Percentiles rank a stretch among this genome's conserved stretches.
These are phyloP conservation scores for Tethea ocularis DNA, from an alignment of 2,888 invertebrate species.

Conservation along the genomic window DNA sequence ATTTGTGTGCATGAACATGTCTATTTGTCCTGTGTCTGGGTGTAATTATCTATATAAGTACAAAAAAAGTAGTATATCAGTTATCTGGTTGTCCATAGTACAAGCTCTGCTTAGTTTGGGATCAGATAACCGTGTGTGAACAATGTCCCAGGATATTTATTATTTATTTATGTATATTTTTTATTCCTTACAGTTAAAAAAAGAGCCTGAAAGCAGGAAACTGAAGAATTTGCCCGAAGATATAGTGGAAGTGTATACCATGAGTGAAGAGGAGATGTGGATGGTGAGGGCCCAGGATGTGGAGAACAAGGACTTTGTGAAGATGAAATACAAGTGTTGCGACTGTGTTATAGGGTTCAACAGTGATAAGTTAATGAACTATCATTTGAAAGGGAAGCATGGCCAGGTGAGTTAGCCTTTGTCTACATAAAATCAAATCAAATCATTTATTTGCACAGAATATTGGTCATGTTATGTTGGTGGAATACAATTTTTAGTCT, in stretches of 20 bases:
- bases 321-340: conserved; percentile 53
- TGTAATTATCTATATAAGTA: too few species aligned
- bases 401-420: conserved; percentile 42
- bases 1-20: too few species aligned
- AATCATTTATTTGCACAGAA: not conserved
- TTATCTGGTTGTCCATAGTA: too few species aligned
- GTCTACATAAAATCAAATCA: too few species aligned
- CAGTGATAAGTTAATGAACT: conserved; percentile 52
- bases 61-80: too few species aligned
- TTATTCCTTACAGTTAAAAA: conserved; percentile 13
- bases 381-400: conserved; percentile 64
- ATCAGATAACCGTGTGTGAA: too few species aligned
- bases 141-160: too few species aligned
- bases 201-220: conserved; percentile 35
- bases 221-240: conserved; percentile 62
- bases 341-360: conserved; percentile 62
- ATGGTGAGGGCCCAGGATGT: conserved; percentile 47
- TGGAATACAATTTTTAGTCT: too few species aligned
- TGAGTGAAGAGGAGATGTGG: conserved; percentile 69
- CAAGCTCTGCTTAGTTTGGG: too few species aligned
- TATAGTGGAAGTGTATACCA: conserved; percentile 55
- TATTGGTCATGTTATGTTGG: too few species aligned
- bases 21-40: too few species aligned
- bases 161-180: not conserved
- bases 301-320: conserved; percentile 48